Evolutionary conservation across 37 sponge, comb jelly and placozoan genomes (phyloP).

Genomic region (Eunapius fragilis): DNA sequence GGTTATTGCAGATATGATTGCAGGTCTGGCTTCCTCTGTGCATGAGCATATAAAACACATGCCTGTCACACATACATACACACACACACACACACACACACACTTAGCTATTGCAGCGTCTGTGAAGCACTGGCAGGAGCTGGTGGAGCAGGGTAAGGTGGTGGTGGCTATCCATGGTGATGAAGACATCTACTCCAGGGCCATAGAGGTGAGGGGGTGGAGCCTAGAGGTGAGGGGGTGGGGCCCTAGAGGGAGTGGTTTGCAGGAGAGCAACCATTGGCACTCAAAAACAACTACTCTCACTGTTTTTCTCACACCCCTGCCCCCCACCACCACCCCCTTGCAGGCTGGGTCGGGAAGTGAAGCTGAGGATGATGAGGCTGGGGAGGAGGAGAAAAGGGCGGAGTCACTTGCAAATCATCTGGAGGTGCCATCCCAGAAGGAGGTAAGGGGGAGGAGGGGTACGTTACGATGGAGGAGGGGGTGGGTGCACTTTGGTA

Average conservation of each 20-base stretch:
- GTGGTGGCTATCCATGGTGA: conserved; percentile 52
- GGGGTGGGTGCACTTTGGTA: background rate
- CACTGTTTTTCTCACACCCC: too few species aligned
- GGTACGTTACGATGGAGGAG: background rate
- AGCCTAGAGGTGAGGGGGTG: conserved; percentile 17
- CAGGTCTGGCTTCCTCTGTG: too few species aligned
- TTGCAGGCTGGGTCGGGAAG: background rate
- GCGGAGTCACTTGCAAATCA: conserved; percentile 39
- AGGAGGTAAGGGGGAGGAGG: conserved; percentile 59
- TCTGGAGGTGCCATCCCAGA: conserved; percentile 82
- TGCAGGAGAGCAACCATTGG: too few species aligned
- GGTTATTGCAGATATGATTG: too few species aligned
- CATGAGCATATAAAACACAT: background rate
- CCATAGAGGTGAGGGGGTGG: too few species aligned
- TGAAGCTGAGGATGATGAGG: conserved; percentile 35
- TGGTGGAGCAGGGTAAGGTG: conserved; percentile 38
- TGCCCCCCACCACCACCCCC: too few species aligned
- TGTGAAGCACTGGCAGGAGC: conserved; percentile 74
- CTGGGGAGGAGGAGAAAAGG: conserved; percentile 47
- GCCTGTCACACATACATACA: too few species aligned
- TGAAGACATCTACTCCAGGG: conserved; percentile 82
- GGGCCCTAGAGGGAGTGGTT: too few species aligned
- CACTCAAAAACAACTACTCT: too few species aligned
- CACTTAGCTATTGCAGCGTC: conserved; percentile 68
- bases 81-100: background rate